phyloP scores from a whole-genome alignment of 2,113 vertebrate genomes.

The Dipodomys merriami region DNA sequence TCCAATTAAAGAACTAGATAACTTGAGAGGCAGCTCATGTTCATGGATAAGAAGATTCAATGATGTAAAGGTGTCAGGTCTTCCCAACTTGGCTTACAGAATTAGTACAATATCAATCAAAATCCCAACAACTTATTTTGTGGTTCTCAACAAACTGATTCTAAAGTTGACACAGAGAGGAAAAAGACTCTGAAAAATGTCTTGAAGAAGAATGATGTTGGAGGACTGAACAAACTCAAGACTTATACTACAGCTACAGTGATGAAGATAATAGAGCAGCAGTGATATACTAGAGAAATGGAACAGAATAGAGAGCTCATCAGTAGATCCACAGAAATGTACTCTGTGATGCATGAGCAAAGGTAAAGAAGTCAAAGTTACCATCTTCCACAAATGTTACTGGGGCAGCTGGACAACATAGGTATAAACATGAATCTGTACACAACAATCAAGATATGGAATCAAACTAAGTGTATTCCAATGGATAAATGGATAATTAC shows the following conservation, averaged over 20 bases:
- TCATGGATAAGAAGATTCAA: neutral
- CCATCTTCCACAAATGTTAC: neutral
- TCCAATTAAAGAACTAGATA: neutral
- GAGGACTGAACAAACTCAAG: neutral
- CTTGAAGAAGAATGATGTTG: neutral
- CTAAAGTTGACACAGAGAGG: neutral
- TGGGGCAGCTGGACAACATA: neutral
- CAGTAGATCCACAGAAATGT: neutral
- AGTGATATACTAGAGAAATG: neutral
- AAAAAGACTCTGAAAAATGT: neutral
- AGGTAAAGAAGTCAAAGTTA: neutral
- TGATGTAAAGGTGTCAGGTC: neutral
- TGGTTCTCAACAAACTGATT: neutral
- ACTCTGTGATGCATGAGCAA: no score
- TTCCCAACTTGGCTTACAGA: neutral
- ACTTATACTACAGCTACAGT: neutral
- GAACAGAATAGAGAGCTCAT: neutral
- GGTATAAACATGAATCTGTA: neutral
- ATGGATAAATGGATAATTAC: neutral
- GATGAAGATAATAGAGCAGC: neutral
- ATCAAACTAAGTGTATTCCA: neutral
- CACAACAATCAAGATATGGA: neutral
- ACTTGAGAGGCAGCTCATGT: neutral
- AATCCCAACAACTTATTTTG: neutral
- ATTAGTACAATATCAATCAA: neutral